A percentile compares a stretch with the other conserved stretches of the same genome.
phyloP scores from a whole-genome alignment of 2,113 vertebrate species.

The Tachycineta bicolor region DNA sequence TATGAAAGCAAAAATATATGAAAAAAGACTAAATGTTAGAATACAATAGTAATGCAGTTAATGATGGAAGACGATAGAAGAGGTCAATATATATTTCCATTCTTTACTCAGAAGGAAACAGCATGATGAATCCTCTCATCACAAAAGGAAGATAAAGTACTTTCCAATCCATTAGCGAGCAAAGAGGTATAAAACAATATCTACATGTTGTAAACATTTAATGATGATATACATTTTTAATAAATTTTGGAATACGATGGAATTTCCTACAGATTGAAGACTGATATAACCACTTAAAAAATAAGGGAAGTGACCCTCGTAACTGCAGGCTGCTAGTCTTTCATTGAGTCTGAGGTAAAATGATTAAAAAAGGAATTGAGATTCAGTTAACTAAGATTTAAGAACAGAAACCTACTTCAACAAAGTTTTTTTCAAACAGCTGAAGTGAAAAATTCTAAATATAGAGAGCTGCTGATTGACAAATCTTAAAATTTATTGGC shows the following conservation, averaged over 20 bases:
- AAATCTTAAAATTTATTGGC: background rate
- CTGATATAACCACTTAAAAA: background rate
- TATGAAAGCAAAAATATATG: background rate
- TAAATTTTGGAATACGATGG: background rate
- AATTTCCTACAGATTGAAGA: background rate
- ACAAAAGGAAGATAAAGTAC: background rate
- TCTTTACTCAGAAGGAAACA: background rate
- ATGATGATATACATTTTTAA: background rate
- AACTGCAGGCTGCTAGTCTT: background rate
- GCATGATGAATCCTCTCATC: background rate
- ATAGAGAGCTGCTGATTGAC: background rate
- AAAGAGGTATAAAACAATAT: background rate
- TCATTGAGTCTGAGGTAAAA: background rate
- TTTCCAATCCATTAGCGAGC: slow-evolving; percentile 16
- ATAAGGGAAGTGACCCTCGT: background rate
- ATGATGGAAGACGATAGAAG: background rate
- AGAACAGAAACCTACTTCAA: background rate
- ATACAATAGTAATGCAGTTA: background rate
- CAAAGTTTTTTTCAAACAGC: background rate
- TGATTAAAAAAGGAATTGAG: background rate
- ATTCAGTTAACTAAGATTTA: background rate
- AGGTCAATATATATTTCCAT: background rate
- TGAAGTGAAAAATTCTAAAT: background rate
- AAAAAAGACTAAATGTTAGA: background rate
- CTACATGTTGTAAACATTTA: background rate